Percentiles rank a stretch among this genome's conserved stretches.
Evolutionary conservation across 2,113 vertebrate genomes (phyloP).

Genomic region (Toxostoma redivivum): DNA sequence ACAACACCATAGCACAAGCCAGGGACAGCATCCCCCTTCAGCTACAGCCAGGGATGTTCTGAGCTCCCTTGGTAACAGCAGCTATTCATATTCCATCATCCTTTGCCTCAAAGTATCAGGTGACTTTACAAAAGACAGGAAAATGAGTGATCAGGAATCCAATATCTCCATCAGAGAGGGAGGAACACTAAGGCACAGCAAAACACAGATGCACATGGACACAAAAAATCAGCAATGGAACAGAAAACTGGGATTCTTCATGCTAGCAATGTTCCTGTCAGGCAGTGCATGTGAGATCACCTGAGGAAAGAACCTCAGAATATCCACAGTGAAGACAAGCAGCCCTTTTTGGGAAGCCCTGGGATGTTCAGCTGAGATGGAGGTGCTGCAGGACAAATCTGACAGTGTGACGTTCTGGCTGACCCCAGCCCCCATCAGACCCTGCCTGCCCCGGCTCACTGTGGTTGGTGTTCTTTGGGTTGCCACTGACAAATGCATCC

Average conservation of each 20-base stretch:
- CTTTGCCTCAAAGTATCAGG: background rate
- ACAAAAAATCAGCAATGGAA: background rate
- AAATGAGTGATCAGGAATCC: background rate
- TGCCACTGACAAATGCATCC: background rate
- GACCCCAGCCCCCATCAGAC: background rate
- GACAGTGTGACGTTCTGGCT: background rate
- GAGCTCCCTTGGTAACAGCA: background rate
- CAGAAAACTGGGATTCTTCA: background rate
- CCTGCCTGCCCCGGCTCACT: background rate
- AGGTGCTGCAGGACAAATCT: background rate
- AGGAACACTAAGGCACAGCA: background rate
- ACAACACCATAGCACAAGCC: fast-evolving
- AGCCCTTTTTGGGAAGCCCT: background rate
- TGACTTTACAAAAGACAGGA: background rate
- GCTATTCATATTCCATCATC: background rate
- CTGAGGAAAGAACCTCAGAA: background rate
- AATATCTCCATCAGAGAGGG: background rate
- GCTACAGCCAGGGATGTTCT: background rate
- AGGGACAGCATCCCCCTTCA: background rate
- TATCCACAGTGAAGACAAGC: background rate
- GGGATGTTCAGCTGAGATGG: background rate
- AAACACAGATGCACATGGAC: fast-evolving
- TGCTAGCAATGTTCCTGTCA: background rate
- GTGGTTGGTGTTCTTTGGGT: background rate
- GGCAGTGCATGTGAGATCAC: background rate